These are phyloP conservation scores for Lophius americanus DNA, from an alignment of 2,797 vertebrate species.

Conservation along the genomic window DNA sequence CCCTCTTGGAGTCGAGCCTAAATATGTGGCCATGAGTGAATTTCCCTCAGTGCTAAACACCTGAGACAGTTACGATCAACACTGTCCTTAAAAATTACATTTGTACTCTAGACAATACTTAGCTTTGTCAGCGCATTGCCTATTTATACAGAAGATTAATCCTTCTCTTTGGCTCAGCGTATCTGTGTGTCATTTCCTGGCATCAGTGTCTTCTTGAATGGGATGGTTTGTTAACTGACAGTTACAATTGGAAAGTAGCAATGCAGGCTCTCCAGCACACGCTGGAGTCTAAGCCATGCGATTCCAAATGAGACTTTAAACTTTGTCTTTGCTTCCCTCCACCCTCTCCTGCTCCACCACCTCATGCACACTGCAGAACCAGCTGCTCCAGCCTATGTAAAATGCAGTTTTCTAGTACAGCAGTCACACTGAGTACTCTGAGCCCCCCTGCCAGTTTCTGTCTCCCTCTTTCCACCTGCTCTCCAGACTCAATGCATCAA, in stretches of 20 bases:
- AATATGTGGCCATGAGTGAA: slow-evolving; percentile 8
- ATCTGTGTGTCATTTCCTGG: slow-evolving; percentile 25
- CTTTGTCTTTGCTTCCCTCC: slow-evolving; percentile 10
- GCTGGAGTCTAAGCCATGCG: background rate
- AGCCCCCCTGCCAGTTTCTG: slow-evolving; percentile 53
- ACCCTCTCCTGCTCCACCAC: slow-evolving; percentile 37
- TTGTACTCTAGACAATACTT: background rate
- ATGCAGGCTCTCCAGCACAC: background rate
- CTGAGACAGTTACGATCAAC: background rate
- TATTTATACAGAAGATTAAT: slow-evolving; percentile 5
- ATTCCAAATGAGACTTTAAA: slow-evolving; percentile 29
- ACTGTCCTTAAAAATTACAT: background rate
- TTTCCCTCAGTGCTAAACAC: slow-evolving; percentile 10
- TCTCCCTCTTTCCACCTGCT: slow-evolving; percentile 64
- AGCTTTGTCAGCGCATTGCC: slow-evolving; percentile 1
- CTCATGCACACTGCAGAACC: slow-evolving; percentile 29
- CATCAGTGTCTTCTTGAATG: slow-evolving; percentile 23
- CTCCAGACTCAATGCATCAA: slow-evolving; percentile 55
- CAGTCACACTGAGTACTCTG: slow-evolving; percentile 52
- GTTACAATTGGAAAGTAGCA: slow-evolving; percentile 6
- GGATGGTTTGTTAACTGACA: slow-evolving; percentile 23
- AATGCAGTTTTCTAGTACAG: slow-evolving; percentile 53
- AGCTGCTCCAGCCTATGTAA: slow-evolving; percentile 58
- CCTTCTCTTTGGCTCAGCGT: background rate
- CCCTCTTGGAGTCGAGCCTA: slow-evolving; percentile 2